These are phyloP conservation scores for Leptinotarsa undecemlineata DNA, from an alignment of 1,140 invertebrate genomes.

Conservation along the genomic window DNA sequence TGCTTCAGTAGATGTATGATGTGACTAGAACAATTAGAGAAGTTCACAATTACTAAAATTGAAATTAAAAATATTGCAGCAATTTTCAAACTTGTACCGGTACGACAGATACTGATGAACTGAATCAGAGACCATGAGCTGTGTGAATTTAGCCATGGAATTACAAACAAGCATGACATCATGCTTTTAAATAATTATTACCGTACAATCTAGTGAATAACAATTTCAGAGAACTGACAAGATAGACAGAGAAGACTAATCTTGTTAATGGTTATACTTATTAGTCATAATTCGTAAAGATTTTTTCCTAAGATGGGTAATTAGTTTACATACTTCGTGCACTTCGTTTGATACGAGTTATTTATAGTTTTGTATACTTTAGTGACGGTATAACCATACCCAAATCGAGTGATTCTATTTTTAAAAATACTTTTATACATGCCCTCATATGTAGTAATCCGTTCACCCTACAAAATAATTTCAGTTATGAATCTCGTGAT, in stretches of 20 bases:
- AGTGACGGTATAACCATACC: background rate
- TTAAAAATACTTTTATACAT: background rate
- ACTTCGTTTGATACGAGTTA: background rate
- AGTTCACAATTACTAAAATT: constrained; percentile 22
- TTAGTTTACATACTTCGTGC: too few species aligned
- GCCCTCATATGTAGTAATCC: too few species aligned
- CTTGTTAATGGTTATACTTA: too few species aligned
- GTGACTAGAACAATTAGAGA: constrained; percentile 38
- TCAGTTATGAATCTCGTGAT: too few species aligned
- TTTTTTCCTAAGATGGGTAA: too few species aligned
- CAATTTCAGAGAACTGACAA: constrained; percentile 18
- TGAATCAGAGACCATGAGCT: constrained; percentile 34
- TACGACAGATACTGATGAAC: constrained; percentile 21
- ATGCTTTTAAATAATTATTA: constrained; percentile 39
- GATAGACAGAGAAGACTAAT: too few species aligned
- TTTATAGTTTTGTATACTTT: constrained; percentile 8
- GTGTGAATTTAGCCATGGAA: constrained; percentile 14
- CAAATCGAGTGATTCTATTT: background rate
- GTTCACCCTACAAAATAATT: too few species aligned
- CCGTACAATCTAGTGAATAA: constrained; percentile 28
- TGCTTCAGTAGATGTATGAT: constrained; percentile 28
- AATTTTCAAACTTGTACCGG: background rate
- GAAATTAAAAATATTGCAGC: constrained; percentile 18
- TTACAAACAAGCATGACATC: constrained; percentile 35
- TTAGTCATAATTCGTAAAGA: too few species aligned